A percentile compares a stretch with the other conserved stretches of the same genome.
phyloP scores from a whole-genome alignment of 2,797 vertebrate genomes.

The Gallinago stenura region DNA sequence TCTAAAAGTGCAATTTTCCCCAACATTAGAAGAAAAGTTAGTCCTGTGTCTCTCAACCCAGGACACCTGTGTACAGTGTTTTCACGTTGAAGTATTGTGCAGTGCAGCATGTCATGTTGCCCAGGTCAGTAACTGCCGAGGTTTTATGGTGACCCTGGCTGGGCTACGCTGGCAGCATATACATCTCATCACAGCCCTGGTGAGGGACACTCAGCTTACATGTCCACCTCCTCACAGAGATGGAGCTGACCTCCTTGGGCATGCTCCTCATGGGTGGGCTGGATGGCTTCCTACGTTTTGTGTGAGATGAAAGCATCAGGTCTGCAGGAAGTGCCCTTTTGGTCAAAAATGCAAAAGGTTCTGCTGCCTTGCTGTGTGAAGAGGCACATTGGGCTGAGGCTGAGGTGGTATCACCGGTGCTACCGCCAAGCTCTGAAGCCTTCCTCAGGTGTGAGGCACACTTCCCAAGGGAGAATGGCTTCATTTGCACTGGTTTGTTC shows the following conservation, averaged over 20 bases:
- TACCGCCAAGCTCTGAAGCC: background rate
- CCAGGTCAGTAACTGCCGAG: background rate
- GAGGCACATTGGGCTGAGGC: too few relatives aligned
- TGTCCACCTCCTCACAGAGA: background rate
- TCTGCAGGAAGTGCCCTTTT: background rate
- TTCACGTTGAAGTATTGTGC: background rate
- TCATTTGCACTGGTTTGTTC: background rate
- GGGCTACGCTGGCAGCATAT: background rate
- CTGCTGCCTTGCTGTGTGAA: background rate
- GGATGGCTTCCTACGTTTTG: accelerated
- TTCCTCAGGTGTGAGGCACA: background rate
- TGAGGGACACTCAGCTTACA: accelerated
- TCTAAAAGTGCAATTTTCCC: too few relatives aligned
- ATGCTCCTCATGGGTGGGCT: accelerated
- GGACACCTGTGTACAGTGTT: background rate
- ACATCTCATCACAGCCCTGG: accelerated
- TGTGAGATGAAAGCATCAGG: background rate
- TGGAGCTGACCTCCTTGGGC: too few relatives aligned
- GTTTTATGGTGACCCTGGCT: background rate
- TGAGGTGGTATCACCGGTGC: background rate
- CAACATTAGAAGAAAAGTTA: too few relatives aligned
- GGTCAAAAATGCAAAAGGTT: background rate
- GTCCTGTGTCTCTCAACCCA: too few relatives aligned
- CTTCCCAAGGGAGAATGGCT: background rate
- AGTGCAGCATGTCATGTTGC: background rate